Evolutionary conservation across 2,797 vertebrate genomes (phyloP), one percentile per base, ranked within the genome.

Genomic region (Anolis apletophallus): DNA sequence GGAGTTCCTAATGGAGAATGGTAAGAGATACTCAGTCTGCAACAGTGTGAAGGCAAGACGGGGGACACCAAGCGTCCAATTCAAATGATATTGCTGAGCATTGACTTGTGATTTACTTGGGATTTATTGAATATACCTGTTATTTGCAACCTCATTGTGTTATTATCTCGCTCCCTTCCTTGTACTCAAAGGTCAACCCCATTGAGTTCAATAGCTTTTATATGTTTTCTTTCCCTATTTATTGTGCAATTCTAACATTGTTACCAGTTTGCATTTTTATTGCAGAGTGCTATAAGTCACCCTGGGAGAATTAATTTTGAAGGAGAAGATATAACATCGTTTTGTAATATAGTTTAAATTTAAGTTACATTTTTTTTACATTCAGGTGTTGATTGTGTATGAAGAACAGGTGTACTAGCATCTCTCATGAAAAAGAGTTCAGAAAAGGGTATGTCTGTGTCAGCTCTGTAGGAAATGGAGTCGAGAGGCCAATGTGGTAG

Each of bases 321-420:
- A 85, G 67, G 36, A 40, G 36, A 85, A 19, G 29, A 50, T 72
- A 61, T 61, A 13, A 23, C 64, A 8, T 76, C 75, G 26, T 76
- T 80, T 85, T 61, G 21, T 72, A 80, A 59, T 52, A 93, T 79
- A 93, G 90, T 94, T 94, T 94, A 95, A 95, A 87, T 93, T 93
- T 94, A 94, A 94, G 85, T 93, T 94, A 91, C 85, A 89, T 73
- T 80, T 74, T n/a, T 80, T 75, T 72, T 89, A 46, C 61, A 69
- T 92, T 85, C 83, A 84, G 82, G 90, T 52, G 11, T 52, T 84
- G 88, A 83, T 89, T 68, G 75, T 69, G 23, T 0, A 11, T 61
- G 54, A 57, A 89, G 40, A 90, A 19, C 5, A 73, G 21, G 13
- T 7, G 73, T 82, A 29, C 76, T 67, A 80, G 54, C 61, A n/a